Conservation (phyloP, 2,113 vertebrate genomes). For the Upupa epops region DNA sequence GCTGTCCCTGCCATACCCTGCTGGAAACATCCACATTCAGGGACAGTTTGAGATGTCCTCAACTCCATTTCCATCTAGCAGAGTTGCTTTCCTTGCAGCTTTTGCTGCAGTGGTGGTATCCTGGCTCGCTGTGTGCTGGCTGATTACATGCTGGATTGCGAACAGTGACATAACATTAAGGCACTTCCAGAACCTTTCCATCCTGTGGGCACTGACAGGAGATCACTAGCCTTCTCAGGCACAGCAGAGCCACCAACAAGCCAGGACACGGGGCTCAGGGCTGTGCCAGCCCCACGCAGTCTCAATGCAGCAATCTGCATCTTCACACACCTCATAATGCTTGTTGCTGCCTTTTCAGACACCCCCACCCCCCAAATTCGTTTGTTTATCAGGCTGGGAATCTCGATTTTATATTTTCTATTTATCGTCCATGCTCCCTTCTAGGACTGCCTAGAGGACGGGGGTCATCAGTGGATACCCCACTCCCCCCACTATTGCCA, state of each 20-base stretch:
- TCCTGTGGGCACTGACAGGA: not conserved
- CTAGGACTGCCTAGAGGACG: not conserved
- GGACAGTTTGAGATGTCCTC: not conserved
- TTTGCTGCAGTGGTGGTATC: too few species aligned
- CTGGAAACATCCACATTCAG: not conserved
- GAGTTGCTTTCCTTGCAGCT: too few species aligned
- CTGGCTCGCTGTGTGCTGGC: too few species aligned
- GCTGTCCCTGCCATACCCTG: not conserved
- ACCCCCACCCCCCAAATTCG: not conserved
- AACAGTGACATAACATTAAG: too few species aligned
- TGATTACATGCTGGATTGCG: too few species aligned
- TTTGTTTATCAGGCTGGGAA: not conserved
- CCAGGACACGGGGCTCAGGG: accelerated
- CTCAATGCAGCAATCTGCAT: accelerated
- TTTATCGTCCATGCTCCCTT: not conserved
- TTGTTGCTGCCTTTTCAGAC: not conserved
- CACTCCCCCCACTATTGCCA: accelerated
- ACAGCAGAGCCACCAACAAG: not conserved
- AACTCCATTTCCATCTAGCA: too few species aligned
- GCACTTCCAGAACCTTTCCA: not conserved
- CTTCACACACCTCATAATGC: not conserved
- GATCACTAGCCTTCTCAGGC: accelerated
- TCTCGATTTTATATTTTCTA: not conserved
- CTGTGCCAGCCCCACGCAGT: not conserved
- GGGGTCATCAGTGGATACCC: not conserved